Evolutionary conservation across 2,888 invertebrate genomes (phyloP).

Genomic region (Drosophila conformis): DNA sequence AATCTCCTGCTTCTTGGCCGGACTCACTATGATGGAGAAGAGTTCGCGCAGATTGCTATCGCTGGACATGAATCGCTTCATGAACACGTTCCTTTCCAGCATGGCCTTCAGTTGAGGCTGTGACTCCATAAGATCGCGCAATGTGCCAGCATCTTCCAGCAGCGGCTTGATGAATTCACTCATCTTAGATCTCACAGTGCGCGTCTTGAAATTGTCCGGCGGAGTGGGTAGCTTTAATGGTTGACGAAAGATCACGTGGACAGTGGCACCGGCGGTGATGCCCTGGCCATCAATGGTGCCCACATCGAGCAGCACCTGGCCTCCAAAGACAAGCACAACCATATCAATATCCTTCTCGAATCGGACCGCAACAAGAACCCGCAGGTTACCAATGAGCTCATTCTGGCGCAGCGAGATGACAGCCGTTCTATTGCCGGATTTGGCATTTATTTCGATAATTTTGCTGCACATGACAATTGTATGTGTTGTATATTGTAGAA

Average conservation of each 20-base stretch:
- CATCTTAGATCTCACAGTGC: neutral
- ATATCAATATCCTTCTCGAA: conserved; percentile 49
- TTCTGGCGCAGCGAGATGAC: conserved; percentile 54
- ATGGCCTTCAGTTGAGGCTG: conserved; percentile 35
- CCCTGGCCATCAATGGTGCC: conserved; percentile 63
- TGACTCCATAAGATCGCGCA: conserved; percentile 43
- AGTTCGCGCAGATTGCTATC: conserved; percentile 57
- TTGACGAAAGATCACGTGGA: conserved; percentile 57
- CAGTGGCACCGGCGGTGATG: conserved; percentile 63
- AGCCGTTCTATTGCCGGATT: conserved; percentile 34
- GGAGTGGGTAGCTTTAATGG: neutral
- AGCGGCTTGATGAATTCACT: conserved; percentile 11
- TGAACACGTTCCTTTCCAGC: conserved; percentile 33
- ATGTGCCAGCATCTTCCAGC: conserved; percentile 25
- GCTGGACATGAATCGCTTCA: conserved; percentile 52
- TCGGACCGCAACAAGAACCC: conserved; percentile 61
- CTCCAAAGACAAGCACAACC: conserved; percentile 60
- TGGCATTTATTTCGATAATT: conserved; percentile 61
- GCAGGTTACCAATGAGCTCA: conserved; percentile 64
- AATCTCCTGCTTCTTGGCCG: conserved; percentile 53
- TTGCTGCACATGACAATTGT: conserved; percentile 23
- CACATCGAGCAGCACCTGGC: conserved; percentile 53
- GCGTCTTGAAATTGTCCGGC: neutral
- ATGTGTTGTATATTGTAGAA: conserved; percentile 13
- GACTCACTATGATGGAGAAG: conserved; percentile 36